Evolutionary conservation across 2,888 invertebrate genomes (phyloP), one percentile per base, ranked within the genome.

Genomic region (Auanema freiburgensis): DNA sequence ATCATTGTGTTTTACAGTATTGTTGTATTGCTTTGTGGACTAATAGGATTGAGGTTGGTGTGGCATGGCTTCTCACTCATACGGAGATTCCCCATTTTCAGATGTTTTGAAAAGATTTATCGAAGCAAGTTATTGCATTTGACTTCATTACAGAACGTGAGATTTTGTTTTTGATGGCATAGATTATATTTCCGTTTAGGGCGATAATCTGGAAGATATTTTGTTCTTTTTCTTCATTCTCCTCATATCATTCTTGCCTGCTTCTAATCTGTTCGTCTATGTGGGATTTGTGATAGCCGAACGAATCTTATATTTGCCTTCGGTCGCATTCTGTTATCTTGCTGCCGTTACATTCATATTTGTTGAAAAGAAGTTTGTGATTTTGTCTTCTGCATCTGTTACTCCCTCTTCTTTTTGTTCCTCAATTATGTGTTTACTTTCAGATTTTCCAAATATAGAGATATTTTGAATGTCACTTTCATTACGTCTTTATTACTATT

Each of bases 211-310:
- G 33, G 33, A 33, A 33, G 33, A 33, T 33, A 33, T 33, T 33
- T 52, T 63, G 23, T 23, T 65, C 44, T 90, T 90, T 1, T 84
- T 90, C 75, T 86, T 91, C 85, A 89, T 96, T 83, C 88, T 94
- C 84, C 89, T 91, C 75, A 87, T 96, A 78, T 94, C 96, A 68
- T 96, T 95, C 87, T 88, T 96, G 83, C 96, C 95, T 71, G 95
- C 96, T 70, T 91, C 92, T 80, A 97, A 97, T 88, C 87, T 95
- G 79, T 90, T 96, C 86, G 94, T 95, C 87, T 95, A 96, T 86
- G 96, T 97, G 66, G 97, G 97, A 56, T 97, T 97, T 86, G 96
- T 97, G 76, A 91, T 96, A 61, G 97, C 96, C 65, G 97, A 97
- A 87, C 89, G 96, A 72, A 90, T 96, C 74, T 88, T 97, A 72